Percentiles rank a stretch among this genome's conserved stretches.
Evolutionary conservation across 1,140 invertebrate species (phyloP).

Genomic region (Caenorhabditis tropicalis): DNA sequence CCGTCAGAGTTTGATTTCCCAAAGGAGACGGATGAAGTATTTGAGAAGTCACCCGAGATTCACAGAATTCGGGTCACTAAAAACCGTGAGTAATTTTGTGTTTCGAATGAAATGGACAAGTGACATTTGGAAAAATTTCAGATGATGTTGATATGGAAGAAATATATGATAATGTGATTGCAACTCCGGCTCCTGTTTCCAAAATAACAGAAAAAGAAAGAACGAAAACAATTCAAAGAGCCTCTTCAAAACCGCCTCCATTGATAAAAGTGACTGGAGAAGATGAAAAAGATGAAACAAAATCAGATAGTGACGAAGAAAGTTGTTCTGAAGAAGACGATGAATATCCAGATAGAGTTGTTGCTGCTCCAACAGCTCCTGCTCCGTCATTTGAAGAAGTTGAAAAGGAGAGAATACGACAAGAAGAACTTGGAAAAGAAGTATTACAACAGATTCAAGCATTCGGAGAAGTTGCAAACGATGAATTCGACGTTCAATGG

Average conservation of each 20-base stretch:
- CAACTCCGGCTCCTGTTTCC: background rate
- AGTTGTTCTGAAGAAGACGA: constrained; percentile 68
- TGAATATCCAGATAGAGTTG: constrained; percentile 70
- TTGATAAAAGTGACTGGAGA: constrained; percentile 53
- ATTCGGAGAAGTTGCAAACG: constrained; percentile 71
- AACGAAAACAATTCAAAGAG: constrained; percentile 31
- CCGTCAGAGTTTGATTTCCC: constrained; percentile 38
- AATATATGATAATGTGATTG: constrained; percentile 48
- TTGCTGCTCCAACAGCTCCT: constrained; percentile 66
- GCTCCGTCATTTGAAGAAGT: constrained; percentile 59
- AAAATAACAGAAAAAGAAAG: background rate
- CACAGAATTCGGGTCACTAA: constrained; percentile 26
- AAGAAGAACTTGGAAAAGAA: constrained; percentile 61
- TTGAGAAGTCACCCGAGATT: constrained; percentile 9
- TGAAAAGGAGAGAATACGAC: constrained; percentile 60
- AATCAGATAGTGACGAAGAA: constrained; percentile 60
- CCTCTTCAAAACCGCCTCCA: constrained; percentile 47
- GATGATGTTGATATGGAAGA: constrained; percentile 55
- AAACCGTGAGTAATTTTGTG: constrained; percentile 30
- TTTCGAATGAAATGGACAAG: no score
- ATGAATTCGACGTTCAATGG: constrained; percentile 72
- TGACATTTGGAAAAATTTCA: background rate
- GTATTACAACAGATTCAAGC: constrained; percentile 71
- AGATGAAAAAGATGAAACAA: constrained; percentile 61
- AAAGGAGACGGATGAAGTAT: constrained; percentile 22